phyloP scores from a whole-genome alignment of 1,140 invertebrate genomes.

The Cherax quadricarinatus region DNA sequence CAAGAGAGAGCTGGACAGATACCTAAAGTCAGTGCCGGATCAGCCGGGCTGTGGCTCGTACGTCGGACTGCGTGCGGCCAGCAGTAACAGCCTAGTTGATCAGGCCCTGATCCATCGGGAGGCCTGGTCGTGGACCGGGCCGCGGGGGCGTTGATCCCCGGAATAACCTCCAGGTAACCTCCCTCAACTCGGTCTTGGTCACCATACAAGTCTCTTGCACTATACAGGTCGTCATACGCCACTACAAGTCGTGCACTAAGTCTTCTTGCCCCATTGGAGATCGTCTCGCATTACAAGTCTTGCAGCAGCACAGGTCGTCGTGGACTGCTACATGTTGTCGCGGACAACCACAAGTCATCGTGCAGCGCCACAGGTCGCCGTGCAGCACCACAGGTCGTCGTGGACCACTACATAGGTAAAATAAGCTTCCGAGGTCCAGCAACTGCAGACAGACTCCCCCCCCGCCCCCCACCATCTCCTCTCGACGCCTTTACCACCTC shows the following conservation, averaged over 20 bases:
- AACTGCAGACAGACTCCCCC: not conserved
- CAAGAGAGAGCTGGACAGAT: too few relatives aligned
- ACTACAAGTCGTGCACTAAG: not conserved
- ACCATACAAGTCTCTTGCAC: too few relatives aligned
- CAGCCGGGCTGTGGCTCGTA: too few relatives aligned
- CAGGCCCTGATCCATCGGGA: too few relatives aligned
- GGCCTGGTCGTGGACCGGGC: too few relatives aligned
- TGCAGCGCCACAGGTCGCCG: not conserved
- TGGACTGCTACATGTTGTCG: not conserved
- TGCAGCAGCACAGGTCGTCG: not conserved
- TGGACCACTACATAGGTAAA: slow-evolving; percentile 15
- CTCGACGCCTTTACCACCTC: slow-evolving; percentile 36
- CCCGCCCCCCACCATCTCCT: not conserved
- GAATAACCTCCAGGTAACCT: too few relatives aligned
- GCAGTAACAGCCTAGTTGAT: too few relatives aligned
- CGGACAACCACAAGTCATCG: not conserved
- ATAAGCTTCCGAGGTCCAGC: slow-evolving; percentile 24
- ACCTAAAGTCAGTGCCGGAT: too few relatives aligned
- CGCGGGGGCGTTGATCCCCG: too few relatives aligned
- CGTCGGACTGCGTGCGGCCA: too few relatives aligned
- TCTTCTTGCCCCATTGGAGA: not conserved
- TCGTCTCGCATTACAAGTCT: not conserved
- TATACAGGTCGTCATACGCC: not conserved
- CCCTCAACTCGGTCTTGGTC: too few relatives aligned
- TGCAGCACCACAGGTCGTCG: not conserved